These are phyloP conservation scores for Hipposideros larvatus DNA, from an alignment of 2,797 vertebrate genomes.

Conservation along the genomic window DNA sequence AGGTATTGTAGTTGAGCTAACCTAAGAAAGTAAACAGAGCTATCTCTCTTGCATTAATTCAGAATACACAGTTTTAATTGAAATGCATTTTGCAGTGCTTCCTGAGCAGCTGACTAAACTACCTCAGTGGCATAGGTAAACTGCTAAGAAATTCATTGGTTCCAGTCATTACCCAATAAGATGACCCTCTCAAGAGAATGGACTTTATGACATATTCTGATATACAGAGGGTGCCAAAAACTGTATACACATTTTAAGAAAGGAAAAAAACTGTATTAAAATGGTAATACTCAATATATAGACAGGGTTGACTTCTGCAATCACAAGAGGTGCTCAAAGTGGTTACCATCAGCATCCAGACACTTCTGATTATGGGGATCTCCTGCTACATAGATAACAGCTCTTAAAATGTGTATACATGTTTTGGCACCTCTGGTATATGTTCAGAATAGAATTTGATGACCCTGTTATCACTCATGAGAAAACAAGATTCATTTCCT, in stretches of 20 bases:
- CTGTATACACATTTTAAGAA: too few relatives aligned
- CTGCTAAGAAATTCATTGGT: constrained; percentile 48
- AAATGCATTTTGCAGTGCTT: constrained; percentile 24
- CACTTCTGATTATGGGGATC: too few relatives aligned
- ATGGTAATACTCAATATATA: too few relatives aligned
- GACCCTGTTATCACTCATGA: not conserved
- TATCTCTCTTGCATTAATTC: constrained; percentile 53
- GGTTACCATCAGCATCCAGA: too few relatives aligned
- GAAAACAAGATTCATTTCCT: constrained; percentile 51
- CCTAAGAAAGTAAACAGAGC: constrained; percentile 29
- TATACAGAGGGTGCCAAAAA: not conserved
- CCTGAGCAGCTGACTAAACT: constrained; percentile 60
- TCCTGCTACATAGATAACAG: too few relatives aligned
- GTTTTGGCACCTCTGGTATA: not conserved
- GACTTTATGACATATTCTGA: constrained; percentile 25
- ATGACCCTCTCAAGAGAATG: constrained; percentile 32
- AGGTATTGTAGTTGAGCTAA: not conserved
- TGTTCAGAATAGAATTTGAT: constrained; percentile 54
- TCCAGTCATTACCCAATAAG: constrained; percentile 4
- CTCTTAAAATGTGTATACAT: too few relatives aligned
- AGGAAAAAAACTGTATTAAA: too few relatives aligned
- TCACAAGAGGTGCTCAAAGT: too few relatives aligned
- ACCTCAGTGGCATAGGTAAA: constrained; percentile 34
- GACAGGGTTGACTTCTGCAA: too few relatives aligned
- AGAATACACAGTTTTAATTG: constrained; percentile 60